Percentiles rank a stretch among this genome's conserved stretches.
These are phyloP conservation scores for Napeogenes sylphis DNA, from an alignment of 2,888 invertebrate genomes.

Conservation along the genomic window DNA sequence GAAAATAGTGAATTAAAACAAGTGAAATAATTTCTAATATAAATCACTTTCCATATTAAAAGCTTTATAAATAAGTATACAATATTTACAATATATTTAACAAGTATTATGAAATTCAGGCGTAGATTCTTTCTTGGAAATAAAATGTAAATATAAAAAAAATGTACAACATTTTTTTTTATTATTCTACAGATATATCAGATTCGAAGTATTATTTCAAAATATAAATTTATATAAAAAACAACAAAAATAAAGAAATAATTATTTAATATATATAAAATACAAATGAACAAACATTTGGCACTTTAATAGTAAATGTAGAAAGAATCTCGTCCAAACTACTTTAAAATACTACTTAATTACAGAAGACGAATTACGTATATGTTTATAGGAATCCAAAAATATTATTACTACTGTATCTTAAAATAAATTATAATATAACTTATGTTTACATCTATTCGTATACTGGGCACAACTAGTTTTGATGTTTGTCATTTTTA, in stretches of 20 bases:
- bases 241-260: constrained; percentile 18
- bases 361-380: constrained; percentile 71
- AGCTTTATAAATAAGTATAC: constrained; percentile 47
- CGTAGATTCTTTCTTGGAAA: constrained; percentile 57
- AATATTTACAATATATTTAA: constrained; percentile 67
- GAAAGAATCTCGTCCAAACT: constrained; percentile 67
- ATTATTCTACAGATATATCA: no score
- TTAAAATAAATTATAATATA: constrained; percentile 75
- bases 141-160: constrained; percentile 36
- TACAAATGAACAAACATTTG: constrained; percentile 56
- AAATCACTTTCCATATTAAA: constrained; percentile 25
- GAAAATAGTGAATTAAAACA: constrained; percentile 54
- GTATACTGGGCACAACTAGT: constrained; percentile 79
- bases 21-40: constrained; percentile 53
- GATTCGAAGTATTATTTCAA: no score
- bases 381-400: constrained; percentile 78
- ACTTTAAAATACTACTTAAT: constrained; percentile 44
- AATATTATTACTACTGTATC: constrained; percentile 76
- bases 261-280: constrained; percentile 29
- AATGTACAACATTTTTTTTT: no score
- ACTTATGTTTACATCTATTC: constrained; percentile 72
- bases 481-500: constrained; percentile 74
- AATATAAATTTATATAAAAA: constrained; percentile 32
- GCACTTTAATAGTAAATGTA: constrained; percentile 57
- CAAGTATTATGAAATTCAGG: constrained; percentile 50